phyloP scores from a whole-genome alignment of 2,113 vertebrate genomes.

The Hydrochoerus hydrochaeris region DNA sequence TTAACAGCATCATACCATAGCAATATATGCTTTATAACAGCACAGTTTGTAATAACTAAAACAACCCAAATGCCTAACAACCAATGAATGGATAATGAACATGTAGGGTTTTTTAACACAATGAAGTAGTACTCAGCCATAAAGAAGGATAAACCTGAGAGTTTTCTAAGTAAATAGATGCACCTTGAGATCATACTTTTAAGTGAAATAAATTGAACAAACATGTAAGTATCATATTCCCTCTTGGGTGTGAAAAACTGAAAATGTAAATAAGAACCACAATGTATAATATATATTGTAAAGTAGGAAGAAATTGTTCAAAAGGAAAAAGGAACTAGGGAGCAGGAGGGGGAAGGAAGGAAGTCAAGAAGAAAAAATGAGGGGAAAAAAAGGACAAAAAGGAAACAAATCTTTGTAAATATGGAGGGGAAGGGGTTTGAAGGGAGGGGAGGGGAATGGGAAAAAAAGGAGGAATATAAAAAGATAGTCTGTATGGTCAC shows the following conservation, averaged over 20 bases:
- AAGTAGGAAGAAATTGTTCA: neutral
- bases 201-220: neutral
- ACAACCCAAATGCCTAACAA: neutral
- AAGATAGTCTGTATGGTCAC: constrained; percentile 37
- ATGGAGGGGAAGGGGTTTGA: neutral
- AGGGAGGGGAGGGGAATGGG: neutral
- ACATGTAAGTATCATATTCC: neutral
- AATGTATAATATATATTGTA: neutral
- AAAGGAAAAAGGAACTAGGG: neutral
- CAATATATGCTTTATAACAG: neutral
- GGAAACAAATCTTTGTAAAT: neutral
- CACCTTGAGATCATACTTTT: neutral
- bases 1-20: neutral
- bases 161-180: neutral
- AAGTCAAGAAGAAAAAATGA: no score
- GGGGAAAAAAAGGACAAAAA: neutral
- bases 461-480: neutral
- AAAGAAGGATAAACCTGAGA: neutral
- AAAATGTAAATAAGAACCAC: neutral
- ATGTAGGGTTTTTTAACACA: neutral
- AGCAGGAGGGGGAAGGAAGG: neutral
- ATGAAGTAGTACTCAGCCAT: neutral
- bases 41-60: neutral
- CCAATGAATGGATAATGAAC: neutral
- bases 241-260: neutral